These are phyloP conservation scores for Nasalis larvatus DNA, from an alignment of 2,113 vertebrate species.

Conservation along the genomic window DNA sequence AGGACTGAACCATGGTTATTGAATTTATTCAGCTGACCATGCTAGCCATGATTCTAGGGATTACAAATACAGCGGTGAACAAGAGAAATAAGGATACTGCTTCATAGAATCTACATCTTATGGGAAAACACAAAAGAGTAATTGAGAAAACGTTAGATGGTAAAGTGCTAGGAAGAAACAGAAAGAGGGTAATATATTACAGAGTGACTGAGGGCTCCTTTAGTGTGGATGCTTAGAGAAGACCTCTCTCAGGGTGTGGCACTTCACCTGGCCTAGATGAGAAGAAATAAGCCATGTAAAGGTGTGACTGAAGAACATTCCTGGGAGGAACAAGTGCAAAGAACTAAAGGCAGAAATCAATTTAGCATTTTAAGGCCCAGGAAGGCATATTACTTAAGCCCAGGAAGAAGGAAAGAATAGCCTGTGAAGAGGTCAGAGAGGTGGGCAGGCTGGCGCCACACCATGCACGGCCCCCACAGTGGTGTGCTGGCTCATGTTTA, in stretches of 20 bases:
- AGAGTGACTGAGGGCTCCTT: neutral
- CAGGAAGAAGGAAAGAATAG: neutral
- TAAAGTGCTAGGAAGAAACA: neutral
- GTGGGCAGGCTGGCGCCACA: rapidly evolving
- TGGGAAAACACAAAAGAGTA: neutral
- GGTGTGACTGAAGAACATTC: neutral
- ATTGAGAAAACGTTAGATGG: neutral
- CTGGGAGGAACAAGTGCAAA: neutral
- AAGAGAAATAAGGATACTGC: neutral
- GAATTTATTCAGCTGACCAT: neutral
- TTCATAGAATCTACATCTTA: neutral
- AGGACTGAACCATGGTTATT: neutral
- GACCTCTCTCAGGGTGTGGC: rapidly evolving
- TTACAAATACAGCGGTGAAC: neutral
- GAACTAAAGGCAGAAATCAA: neutral
- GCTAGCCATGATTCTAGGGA: neutral
- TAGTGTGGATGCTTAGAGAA: neutral
- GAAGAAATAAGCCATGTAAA: neutral
- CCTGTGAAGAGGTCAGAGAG: neutral
- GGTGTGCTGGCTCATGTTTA: neutral
- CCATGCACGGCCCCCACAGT: rapidly evolving
- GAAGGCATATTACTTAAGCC: neutral
- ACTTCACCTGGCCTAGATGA: neutral
- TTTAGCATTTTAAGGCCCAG: neutral
- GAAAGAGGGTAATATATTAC: neutral